Percentiles rank a stretch among this genome's conserved stretches.
Evolutionary conservation across 2,888 invertebrate species (phyloP).

Genomic region (Blastobasis lacticolella): DNA sequence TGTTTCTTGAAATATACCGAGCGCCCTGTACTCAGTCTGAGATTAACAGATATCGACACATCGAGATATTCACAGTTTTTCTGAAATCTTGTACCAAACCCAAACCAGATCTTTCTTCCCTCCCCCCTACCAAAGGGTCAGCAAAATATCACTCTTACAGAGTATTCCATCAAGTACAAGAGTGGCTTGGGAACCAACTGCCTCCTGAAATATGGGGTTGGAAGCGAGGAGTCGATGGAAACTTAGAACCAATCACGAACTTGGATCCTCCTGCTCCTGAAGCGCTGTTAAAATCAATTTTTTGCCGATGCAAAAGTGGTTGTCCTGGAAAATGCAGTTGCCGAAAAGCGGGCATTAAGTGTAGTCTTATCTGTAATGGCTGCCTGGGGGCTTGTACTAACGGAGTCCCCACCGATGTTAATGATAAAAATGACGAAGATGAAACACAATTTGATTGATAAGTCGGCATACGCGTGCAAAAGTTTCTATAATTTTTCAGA

Average conservation of each 20-base stretch:
- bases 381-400: too few species aligned
- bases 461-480: too few species aligned
- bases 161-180: too few species aligned
- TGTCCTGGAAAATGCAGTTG: too few species aligned
- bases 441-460: too few species aligned
- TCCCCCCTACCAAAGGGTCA: conserved; percentile 8
- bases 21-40: conserved; percentile 4
- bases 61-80: conserved; percentile 2
- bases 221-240: conserved; percentile 10
- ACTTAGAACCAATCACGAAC: conserved; percentile 9
- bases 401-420: too few species aligned
- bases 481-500: too few species aligned
- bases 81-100: conserved; percentile 3
- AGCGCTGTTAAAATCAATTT: conserved; percentile 7
- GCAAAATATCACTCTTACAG: conserved; percentile 10
- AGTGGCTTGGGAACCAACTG: conserved; percentile 9
- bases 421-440: too few species aligned
- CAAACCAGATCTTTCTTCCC: conserved; percentile 6
- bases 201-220: conserved; percentile 6
- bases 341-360: too few species aligned
- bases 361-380: too few species aligned
- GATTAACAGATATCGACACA: conserved; percentile 5
- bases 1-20: neutral
- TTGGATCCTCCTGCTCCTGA: conserved; percentile 12
- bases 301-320: conserved; percentile 7